Conservation (phyloP, 2,797 vertebrate genomes). For the Bradypodion ventrale region DNA sequence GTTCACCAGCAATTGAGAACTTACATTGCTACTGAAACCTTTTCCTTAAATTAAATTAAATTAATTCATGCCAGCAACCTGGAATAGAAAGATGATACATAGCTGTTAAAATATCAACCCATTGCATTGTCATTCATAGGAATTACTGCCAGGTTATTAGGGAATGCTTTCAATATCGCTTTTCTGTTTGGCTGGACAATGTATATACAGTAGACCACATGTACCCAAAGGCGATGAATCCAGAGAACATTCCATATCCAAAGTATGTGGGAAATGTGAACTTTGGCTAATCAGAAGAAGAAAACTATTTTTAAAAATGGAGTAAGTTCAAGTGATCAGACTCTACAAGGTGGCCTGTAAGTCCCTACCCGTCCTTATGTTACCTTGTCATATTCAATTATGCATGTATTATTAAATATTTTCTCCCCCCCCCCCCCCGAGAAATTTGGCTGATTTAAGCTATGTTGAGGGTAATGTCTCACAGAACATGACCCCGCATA, state of each 20-base stretch:
- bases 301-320: background rate
- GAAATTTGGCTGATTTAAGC: too few relatives aligned
- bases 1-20: background rate
- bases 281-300: background rate
- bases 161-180: fast-evolving
- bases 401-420: too few relatives aligned
- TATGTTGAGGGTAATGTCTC: too few relatives aligned
- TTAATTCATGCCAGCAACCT: background rate
- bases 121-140: background rate
- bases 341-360: background rate
- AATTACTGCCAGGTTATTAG: fast-evolving
- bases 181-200: background rate
- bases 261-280: background rate
- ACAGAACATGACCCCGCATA: too few relatives aligned
- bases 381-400: too few relatives aligned
- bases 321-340: background rate
- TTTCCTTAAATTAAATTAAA: background rate
- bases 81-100: constrained; percentile 1
- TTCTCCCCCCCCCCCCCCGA: too few relatives aligned
- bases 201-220: background rate
- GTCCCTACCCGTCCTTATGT: too few relatives aligned
- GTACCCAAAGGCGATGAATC: background rate
- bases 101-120: background rate
- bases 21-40: background rate
- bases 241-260: background rate